Conservation (phyloP, 1,140 invertebrate species). For the Drosophila persimilis region DNA sequence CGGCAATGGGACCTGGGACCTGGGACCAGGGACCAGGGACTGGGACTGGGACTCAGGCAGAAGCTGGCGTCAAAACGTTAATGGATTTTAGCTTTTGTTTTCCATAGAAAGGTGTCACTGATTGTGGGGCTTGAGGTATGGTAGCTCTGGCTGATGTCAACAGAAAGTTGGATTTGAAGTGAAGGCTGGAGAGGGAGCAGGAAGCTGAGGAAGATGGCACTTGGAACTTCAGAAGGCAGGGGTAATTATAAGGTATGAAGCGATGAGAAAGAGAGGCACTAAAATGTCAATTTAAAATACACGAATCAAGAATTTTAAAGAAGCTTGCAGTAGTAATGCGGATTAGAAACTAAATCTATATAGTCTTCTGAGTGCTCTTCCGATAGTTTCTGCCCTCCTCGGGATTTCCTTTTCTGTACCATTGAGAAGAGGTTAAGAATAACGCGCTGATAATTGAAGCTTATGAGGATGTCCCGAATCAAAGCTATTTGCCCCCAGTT, state of each 20-base stretch:
- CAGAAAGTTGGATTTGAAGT: not conserved
- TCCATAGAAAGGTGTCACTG: conserved; percentile 40
- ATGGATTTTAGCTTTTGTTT: conserved; percentile 59
- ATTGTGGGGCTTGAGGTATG: not conserved
- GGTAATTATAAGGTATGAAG: too few relatives aligned
- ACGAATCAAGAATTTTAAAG: too few relatives aligned
- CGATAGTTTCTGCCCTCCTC: too few relatives aligned
- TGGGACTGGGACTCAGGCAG: conserved; percentile 21
- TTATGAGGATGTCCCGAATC: conserved; percentile 12
- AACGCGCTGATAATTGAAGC: too few relatives aligned
- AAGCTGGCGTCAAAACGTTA: conserved; percentile 47
- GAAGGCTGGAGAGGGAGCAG: not conserved
- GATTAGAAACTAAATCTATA: too few relatives aligned
- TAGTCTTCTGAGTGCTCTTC: too few relatives aligned
- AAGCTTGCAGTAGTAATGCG: too few relatives aligned
- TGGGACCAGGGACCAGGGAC: not conserved
- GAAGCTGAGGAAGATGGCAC: not conserved
- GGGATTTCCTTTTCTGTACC: too few relatives aligned
- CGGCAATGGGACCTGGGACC: conserved; percentile 1
- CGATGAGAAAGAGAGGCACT: not conserved
- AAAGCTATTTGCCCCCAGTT: conserved; percentile 48
- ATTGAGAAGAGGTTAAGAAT: too few relatives aligned
- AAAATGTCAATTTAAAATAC: too few relatives aligned
- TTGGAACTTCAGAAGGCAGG: too few relatives aligned
- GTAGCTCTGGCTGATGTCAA: not conserved